Evolutionary conservation across 2,888 invertebrate species (phyloP).

Genomic region (Tortricodes alternella): DNA sequence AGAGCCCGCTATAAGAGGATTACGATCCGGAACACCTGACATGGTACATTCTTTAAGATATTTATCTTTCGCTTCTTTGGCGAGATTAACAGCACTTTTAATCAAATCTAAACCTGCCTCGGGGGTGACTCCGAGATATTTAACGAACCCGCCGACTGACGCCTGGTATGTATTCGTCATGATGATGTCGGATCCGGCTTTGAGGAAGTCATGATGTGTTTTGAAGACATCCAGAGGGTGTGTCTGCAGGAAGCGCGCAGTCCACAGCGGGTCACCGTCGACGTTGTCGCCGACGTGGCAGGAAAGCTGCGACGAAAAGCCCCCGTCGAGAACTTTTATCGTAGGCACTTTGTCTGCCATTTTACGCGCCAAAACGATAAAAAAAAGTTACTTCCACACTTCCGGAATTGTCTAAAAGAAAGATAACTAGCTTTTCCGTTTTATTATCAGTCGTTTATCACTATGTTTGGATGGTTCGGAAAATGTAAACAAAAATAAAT

Average conservation of each 20-base stretch:
- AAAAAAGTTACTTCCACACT: not conserved
- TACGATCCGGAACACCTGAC: constrained; percentile 36
- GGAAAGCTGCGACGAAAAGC: constrained; percentile 90
- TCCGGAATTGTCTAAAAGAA: not conserved
- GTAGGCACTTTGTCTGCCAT: constrained; percentile 16
- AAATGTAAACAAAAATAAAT: constrained; percentile 30
- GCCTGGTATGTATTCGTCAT: constrained; percentile 96
- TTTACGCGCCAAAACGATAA: not conserved
- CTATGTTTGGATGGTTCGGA: constrained; percentile 22
- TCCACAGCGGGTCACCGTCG: constrained; percentile 95
- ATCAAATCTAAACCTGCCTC: constrained; percentile 88
- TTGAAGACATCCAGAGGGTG: constrained; percentile 88
- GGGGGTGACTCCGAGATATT: constrained; percentile 86
- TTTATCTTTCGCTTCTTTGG: constrained; percentile 85
- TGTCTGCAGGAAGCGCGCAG: constrained; percentile 89
- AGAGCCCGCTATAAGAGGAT: constrained; percentile 90
- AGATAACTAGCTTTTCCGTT: constrained; percentile 8
- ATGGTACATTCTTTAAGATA: constrained; percentile 76
- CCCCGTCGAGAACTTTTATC: constrained; percentile 83
- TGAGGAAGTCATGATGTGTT: constrained; percentile 91
- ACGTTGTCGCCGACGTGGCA: constrained; percentile 86
- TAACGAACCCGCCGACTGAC: constrained; percentile 87
- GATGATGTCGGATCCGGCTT: constrained; percentile 93
- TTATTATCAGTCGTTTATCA: constrained; percentile 28
- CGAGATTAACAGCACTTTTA: constrained; percentile 87